phyloP scores from a whole-genome alignment of 2,113 vertebrate species.

The Nipponia nippon region DNA sequence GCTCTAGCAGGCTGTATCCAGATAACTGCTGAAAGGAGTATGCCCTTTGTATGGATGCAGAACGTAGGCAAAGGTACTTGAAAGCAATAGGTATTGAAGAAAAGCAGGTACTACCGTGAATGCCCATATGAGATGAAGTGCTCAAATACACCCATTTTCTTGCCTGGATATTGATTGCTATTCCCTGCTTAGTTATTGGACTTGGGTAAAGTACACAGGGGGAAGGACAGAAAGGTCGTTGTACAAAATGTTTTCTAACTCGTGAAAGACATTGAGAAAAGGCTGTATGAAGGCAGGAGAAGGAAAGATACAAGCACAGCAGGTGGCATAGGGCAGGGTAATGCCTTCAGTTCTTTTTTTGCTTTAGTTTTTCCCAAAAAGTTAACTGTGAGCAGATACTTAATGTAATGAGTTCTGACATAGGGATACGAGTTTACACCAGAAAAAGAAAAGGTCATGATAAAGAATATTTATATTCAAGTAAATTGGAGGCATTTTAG shows the following conservation, averaged over 20 bases:
- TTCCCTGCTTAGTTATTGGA: not conserved
- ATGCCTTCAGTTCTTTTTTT: not conserved
- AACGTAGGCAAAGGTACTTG: not conserved
- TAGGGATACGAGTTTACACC: not conserved
- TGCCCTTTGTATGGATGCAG: not conserved
- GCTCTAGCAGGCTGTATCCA: not conserved
- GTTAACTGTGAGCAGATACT: not conserved
- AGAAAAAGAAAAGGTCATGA: not conserved
- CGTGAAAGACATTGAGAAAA: not conserved
- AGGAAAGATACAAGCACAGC: not conserved
- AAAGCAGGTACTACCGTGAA: not conserved
- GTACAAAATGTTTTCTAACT: rapidly evolving
- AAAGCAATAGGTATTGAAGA: not conserved
- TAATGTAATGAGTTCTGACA: not conserved
- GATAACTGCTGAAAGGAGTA: not conserved
- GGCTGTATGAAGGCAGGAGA: not conserved
- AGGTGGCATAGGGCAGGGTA: not conserved
- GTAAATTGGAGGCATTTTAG: not conserved
- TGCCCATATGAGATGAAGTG: not conserved
- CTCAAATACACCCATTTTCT: not conserved
- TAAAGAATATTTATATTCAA: not conserved
- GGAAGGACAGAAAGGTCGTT: not conserved
- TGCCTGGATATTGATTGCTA: not conserved
- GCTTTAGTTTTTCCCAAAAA: not conserved
- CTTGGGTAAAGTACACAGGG: rapidly evolving